Base-by-base conservation (phyloP, 2,888 invertebrate species). In the Ametastegia equiseti region DNA sequence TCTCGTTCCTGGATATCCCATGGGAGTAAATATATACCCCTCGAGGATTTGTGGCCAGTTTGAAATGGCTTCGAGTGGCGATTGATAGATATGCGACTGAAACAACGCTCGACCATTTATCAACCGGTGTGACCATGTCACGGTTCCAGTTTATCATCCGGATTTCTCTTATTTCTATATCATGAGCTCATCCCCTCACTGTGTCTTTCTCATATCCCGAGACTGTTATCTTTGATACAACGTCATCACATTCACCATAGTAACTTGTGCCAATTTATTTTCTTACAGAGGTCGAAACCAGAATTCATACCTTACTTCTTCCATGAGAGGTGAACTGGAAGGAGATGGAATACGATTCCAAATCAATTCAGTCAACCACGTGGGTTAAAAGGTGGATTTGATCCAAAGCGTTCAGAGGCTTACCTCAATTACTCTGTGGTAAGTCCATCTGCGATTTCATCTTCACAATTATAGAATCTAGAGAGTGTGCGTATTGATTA, bases 41-140 rank as follows among this genome's bases (percentile, higher is more conserved):
- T 9, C 5, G 75, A 54, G 75, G 36, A 75, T 75, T 75, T 75
- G 75, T 36, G 75, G 75, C 50, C 47, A 13, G 45, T 27, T 36
- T 36, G 54, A 27, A 75, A 75, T 50, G 36, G 36, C 75, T 75
- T 9, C 33, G 54, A 75, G 33, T 36, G 54, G 11, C 50, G 75
- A 75, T 75, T 75, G 75, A 75, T 75, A 50, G 75, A 75, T n/a
- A n/a, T 75, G 50, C 45, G 50, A n/a, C 13, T 33, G 75, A 36
- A 50, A 75, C 54, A 54, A 5, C 19, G 33, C 33, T 36, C n/a
- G 50, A 36, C 50, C 75, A 75, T 75, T 75, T 50, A 33, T 50
- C 75, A 33, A 36, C 19, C 4, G n/a, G 45, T 36, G 54, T n/a
- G 54, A 75, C 54, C n/a, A 30, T 36, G 50, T 75, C 54, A 50